Base-by-base conservation (phyloP, 2,888 invertebrate genomes). In the Mallateleia sp. region DNA sequence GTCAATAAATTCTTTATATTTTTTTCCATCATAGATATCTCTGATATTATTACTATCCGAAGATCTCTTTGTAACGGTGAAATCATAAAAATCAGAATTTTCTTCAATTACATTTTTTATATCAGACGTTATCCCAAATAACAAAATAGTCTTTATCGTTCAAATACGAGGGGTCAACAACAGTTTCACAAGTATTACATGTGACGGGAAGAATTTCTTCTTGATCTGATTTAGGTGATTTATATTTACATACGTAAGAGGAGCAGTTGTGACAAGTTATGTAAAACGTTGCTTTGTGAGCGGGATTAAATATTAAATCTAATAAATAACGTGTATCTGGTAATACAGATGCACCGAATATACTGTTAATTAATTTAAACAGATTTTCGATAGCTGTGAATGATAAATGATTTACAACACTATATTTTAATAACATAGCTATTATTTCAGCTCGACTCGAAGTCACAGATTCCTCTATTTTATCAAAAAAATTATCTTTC, bases 1-100 rank as follows among this genome's bases (percentile, higher is more conserved):
- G 22, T 78, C 52, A 14, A 81, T 52, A 42, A 88, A 88, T 24
- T 67, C 34, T 32, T 67, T 25, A n/a, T 86, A 88, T 50, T 77
- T 64, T 25, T 81, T 80, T 4, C 88, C 85, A 52, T 88, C 84
- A 34, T 86, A 84, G 34, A 86, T 84, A 62, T 88, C 88, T 18
- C 47, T 52, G 11, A 81, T 66, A 38, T 24, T 14, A 14, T 64
- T 45, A 38, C 54, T 38, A 20, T 78, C 11, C 22, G 25, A 22
- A 22, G 32, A 24, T 47, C 58, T 84, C 25, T 75, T 75, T 25
- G 50, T 42, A 47, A 84, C 52, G 67, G 81, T 60, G 20, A 45
- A 22, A 52, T 64, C 28, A 25, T 88, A 86, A 52, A 84, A 88
- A 7, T 81, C 81, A 28, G 24, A 20, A 28, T 86, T 77, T 8